phyloP scores from a whole-genome alignment of 2,797 vertebrate genomes.

The Malurus leucopterus region DNA sequence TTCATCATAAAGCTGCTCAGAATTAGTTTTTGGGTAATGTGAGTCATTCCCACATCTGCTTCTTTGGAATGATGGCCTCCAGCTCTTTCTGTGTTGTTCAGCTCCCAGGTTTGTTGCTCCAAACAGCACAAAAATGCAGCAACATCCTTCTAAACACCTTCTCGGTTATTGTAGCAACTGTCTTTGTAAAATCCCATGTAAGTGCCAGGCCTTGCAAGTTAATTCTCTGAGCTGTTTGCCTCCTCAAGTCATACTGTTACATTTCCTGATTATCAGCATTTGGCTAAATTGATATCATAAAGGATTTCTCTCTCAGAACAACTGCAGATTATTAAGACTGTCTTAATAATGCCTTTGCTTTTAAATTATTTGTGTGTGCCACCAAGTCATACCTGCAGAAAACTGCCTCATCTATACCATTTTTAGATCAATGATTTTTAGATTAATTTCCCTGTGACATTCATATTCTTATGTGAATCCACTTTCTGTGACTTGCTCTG shows the following conservation, averaged over 20 bases:
- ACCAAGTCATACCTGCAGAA: background rate
- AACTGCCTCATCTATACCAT: background rate
- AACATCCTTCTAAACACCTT: background rate
- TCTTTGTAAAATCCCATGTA: background rate
- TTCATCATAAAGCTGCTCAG: background rate
- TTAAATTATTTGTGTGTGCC: background rate
- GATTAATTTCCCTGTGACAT: background rate
- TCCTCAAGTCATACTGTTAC: background rate
- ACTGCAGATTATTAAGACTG: background rate
- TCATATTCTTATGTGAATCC: background rate
- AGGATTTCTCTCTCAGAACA: background rate
- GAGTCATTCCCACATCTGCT: background rate
- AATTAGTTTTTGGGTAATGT: background rate
- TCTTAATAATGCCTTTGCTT: background rate
- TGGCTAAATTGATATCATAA: background rate
- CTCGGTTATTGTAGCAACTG: fast-evolving
- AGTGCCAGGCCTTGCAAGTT: background rate
- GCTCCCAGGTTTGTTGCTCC: background rate
- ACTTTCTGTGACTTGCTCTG: background rate
- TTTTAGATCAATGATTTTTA: background rate
- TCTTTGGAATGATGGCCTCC: background rate
- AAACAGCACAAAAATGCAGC: background rate
- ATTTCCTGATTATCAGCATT: background rate
- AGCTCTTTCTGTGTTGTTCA: background rate
- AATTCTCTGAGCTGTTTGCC: background rate